Percentiles rank a stretch among this genome's conserved stretches.
Evolutionary conservation across 2,888 invertebrate genomes (phyloP).

Genomic region (Miltochrista miniata): DNA sequence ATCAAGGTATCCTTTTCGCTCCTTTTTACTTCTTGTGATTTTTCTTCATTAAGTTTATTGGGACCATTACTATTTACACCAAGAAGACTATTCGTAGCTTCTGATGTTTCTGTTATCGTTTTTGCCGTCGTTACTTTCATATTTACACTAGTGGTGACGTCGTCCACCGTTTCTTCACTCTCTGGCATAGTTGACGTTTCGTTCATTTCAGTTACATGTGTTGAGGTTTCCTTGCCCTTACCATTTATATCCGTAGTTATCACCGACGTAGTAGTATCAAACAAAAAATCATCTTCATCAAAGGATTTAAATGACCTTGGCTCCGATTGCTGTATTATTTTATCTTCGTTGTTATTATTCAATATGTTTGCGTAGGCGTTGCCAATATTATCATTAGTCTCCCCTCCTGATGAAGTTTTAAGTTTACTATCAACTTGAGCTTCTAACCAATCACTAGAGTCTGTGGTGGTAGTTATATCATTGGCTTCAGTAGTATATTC

Average conservation of each 20-base stretch:
- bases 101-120: background rate
- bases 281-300: slow-evolving; percentile 43
- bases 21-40: slow-evolving; percentile 11
- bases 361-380: slow-evolving; percentile 25
- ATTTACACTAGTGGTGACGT: slow-evolving; percentile 5
- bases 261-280: slow-evolving; percentile 32
- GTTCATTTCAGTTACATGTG: slow-evolving; percentile 9
- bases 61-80: background rate
- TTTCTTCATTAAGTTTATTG: slow-evolving; percentile 12
- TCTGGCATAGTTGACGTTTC: background rate
- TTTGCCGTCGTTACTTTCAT: slow-evolving; percentile 15
- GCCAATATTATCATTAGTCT: slow-evolving; percentile 14
- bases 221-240: slow-evolving; percentile 10
- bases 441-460: slow-evolving; percentile 58
- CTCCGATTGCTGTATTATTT: slow-evolving; percentile 44
- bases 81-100: background rate
- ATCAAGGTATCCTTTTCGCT: slow-evolving; percentile 24
- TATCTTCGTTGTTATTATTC: slow-evolving; percentile 30
- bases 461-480: slow-evolving; percentile 37
- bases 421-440: slow-evolving; percentile 28
- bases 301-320: slow-evolving; percentile 57
- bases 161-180: slow-evolving; percentile 8
- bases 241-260: background rate
- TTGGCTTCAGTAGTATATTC: slow-evolving; percentile 15
- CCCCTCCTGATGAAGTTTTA: slow-evolving; percentile 15